Evolutionary conservation across 2,797 vertebrate genomes (phyloP).

Genomic region (Mionectes olivaceus): DNA sequence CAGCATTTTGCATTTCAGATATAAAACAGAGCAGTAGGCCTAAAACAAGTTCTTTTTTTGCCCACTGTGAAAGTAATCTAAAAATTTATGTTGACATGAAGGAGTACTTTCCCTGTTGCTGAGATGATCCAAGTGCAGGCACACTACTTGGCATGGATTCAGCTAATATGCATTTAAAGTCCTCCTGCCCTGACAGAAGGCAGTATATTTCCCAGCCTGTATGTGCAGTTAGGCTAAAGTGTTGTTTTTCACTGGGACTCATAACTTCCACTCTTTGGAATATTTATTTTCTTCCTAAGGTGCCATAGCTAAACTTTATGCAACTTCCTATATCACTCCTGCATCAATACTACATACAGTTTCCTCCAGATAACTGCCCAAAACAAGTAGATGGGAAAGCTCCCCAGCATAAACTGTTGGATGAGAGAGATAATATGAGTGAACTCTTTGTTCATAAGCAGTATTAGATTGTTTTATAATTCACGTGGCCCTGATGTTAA

Average conservation of each 20-base stretch:
- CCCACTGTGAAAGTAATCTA: constrained; percentile 18
- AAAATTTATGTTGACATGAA: constrained; percentile 53
- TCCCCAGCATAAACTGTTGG: not conserved
- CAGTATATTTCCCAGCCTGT: constrained; percentile 53
- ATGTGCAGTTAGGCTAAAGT: constrained; percentile 34
- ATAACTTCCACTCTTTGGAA: constrained; percentile 48
- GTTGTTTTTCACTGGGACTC: constrained; percentile 50
- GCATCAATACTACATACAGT: not conserved
- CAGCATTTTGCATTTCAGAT: constrained; percentile 26
- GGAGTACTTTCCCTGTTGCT: constrained; percentile 9
- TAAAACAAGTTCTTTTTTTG: constrained; percentile 7
- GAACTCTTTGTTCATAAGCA: not conserved
- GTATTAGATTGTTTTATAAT: not conserved
- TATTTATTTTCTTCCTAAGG: constrained; percentile 59
- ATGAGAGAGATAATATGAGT: not conserved
- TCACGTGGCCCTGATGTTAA: not conserved
- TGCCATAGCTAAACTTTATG: constrained; percentile 39
- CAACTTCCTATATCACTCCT: constrained; percentile 43
- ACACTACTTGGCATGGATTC: constrained; percentile 31
- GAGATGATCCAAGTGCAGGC: constrained; percentile 34
- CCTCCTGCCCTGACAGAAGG: constrained; percentile 51
- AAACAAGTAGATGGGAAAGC: not conserved
- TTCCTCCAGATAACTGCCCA: not conserved
- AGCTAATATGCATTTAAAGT: constrained; percentile 61
- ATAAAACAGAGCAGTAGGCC: not conserved